Evolutionary conservation across 1,140 invertebrate genomes (phyloP), one percentile per base, ranked within the genome.

Genomic region (Drosophila kohkoa): DNA sequence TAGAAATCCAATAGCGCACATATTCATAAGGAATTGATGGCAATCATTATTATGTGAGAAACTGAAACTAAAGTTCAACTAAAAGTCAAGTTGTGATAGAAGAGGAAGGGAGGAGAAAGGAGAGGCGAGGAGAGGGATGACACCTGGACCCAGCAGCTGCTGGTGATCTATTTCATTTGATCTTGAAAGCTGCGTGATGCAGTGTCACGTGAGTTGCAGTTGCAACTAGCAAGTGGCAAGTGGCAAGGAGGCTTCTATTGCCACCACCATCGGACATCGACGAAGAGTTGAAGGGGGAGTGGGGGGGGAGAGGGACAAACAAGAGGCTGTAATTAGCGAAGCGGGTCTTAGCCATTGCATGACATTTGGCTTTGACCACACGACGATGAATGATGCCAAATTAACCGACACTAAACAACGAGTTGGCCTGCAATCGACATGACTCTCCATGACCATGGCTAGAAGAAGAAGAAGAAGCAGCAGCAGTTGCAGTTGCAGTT

Each of bases 301-400:
- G 4, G 13, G 54, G 5, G 54, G 35, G 38, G 32, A 55, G 32
- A 7, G 52, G 38, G 54, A 71, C 16, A 75, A 63, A 79, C 65
- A 75, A 79, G 82, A 73, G 75, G 78, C 72, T 79, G 82, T 86
- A 87, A 87, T 87, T 87, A 87, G 82, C 82, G 82, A 67, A 74
- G 69, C 65, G 32, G 67, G 45, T 64, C 62, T 77, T 52, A 48
- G 54, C 72, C 76, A 86, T 81, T 41, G 82, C 82, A 87, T 87
- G 82, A 87, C 82, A 87, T 73, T 82, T 87, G 78, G 67, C 58
- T 73, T 79, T 79, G 70, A 60, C 58, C 82, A 78, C 82, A 78
- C 82, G 78, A 86, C 82, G 78, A 86, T 86, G 82, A 81, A 86
- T 86, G 82, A 75, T 79, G 82, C 79, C 79, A 82, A 79, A 79